Conservation (phyloP, 2,113 vertebrate genomes). For the Centrocercus urophasianus region DNA sequence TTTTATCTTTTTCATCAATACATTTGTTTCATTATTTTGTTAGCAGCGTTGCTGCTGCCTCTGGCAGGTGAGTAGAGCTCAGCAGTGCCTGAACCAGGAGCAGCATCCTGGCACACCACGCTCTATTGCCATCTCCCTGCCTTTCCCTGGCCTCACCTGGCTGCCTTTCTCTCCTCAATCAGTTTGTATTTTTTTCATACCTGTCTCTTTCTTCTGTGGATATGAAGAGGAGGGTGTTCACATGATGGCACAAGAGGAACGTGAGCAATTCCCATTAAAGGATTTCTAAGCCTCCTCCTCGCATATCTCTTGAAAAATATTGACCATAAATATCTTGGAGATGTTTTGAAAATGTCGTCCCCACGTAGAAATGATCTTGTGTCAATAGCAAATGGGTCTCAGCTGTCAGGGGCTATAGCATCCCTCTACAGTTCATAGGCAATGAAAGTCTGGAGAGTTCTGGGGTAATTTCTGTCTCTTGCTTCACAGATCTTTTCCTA, state of each 20-base stretch:
- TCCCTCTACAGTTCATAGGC: background rate
- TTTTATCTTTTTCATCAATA: background rate
- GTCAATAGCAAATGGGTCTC: background rate
- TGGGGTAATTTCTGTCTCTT: background rate
- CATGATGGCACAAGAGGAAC: background rate
- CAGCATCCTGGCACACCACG: accelerated
- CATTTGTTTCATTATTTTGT: too few species aligned
- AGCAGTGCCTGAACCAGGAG: accelerated
- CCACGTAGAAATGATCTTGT: background rate
- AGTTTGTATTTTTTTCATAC: background rate
- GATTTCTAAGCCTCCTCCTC: background rate
- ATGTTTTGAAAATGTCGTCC: background rate
- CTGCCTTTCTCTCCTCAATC: background rate
- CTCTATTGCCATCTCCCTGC: background rate
- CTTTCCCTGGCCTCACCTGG: background rate
- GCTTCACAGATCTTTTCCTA: background rate
- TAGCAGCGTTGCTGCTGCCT: background rate
- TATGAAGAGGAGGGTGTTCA: background rate
- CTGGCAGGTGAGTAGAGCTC: background rate
- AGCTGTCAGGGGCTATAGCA: background rate
- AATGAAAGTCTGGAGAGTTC: background rate
- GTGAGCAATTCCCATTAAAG: background rate
- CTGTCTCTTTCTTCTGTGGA: background rate
- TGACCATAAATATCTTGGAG: background rate
- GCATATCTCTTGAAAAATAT: background rate